Conservation (phyloP, 2,113 vertebrate species). For the Entelurus aequoreus region DNA sequence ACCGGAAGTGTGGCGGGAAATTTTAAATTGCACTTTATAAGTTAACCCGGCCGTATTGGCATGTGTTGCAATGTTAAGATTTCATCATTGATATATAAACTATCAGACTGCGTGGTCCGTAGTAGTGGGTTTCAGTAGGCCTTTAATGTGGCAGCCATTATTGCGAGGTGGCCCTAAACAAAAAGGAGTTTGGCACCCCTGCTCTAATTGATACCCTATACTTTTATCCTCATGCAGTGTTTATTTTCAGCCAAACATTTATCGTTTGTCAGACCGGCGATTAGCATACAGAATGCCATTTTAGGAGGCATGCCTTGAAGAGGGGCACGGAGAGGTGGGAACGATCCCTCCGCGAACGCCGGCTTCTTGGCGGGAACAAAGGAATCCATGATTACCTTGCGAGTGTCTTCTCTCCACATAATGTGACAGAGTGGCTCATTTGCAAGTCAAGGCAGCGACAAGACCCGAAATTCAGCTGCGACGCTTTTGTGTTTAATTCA, state of each 20-base stretch:
- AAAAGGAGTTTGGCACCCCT: too few relatives aligned
- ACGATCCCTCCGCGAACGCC: background rate
- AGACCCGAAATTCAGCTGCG: conserved; percentile 31
- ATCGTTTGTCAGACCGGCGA: conserved; percentile 4
- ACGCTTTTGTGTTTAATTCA: conserved; percentile 47
- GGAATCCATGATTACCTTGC: conserved; percentile 3
- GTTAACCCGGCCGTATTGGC: too few relatives aligned
- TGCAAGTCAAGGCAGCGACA: conserved; percentile 33
- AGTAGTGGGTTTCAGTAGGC: too few relatives aligned
- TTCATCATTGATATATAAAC: too few relatives aligned
- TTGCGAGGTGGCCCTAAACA: too few relatives aligned
- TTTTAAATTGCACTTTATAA: too few relatives aligned
- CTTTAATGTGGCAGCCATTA: too few relatives aligned
- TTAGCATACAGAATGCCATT: conserved; percentile 41
- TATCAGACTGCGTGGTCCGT: too few relatives aligned
- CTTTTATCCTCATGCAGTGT: conserved; percentile 1
- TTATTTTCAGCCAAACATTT: too few relatives aligned
- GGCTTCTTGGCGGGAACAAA: background rate
- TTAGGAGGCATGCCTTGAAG: conserved; percentile 21
- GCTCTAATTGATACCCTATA: too few relatives aligned
- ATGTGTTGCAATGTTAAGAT: too few relatives aligned
- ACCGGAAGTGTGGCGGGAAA: too few relatives aligned
- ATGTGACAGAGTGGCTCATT: conserved; percentile 35
- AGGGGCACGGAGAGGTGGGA: background rate
- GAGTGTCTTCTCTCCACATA: conserved; percentile 1